Percentiles rank a stretch among this genome's conserved stretches.
Evolutionary conservation across 2,113 vertebrate species (phyloP).

Genomic region (Anhinga rufa): DNA sequence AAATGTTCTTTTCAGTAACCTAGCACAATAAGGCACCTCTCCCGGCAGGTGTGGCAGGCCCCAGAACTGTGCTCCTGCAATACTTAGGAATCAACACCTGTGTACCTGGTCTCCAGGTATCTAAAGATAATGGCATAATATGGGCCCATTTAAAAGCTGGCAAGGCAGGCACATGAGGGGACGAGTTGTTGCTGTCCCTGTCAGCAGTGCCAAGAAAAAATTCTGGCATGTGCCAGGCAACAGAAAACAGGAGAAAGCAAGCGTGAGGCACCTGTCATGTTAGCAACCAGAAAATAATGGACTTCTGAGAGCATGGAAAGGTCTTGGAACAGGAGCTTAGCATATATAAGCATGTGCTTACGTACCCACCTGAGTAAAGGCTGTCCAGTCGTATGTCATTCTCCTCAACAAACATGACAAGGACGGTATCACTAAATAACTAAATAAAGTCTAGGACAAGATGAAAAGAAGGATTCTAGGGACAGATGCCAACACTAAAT

Average conservation of each 20-base stretch:
- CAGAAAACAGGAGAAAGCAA: background rate
- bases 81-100: background rate
- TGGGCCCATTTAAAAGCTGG: background rate
- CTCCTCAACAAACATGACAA: background rate
- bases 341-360: background rate
- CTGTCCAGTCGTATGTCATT: background rate
- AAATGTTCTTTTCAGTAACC: background rate
- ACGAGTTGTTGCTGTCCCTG: accelerated
- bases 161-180: background rate
- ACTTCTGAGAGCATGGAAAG: background rate
- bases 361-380: background rate
- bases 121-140: background rate
- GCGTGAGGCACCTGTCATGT: background rate
- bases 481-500: background rate
- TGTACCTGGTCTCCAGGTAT: background rate
- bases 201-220: background rate
- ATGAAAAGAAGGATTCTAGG: background rate
- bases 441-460: background rate
- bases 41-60: background rate
- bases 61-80: background rate
- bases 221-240: background rate
- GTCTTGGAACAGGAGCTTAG: background rate
- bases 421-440: background rate
- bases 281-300: background rate
- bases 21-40: background rate